A percentile compares a stretch with the other conserved stretches of the same genome.
Conservation (phyloP, 2,113 vertebrate species). For the Erythrocercus mccallii region DNA sequence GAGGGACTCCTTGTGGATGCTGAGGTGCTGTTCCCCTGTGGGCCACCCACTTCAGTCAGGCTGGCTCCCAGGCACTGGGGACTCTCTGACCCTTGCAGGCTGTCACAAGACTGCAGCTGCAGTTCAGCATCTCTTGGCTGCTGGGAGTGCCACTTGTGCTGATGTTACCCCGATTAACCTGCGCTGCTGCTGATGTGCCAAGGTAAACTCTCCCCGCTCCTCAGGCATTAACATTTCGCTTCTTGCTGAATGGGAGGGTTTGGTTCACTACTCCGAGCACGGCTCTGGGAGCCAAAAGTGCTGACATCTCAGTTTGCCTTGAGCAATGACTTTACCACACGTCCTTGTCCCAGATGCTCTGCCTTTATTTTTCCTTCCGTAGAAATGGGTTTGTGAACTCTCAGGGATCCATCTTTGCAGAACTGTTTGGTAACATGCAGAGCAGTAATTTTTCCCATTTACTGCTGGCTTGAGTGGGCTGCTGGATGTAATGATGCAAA, state of each 20-base stretch:
- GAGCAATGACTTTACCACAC: background rate
- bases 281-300: conserved; percentile 1
- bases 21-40: background rate
- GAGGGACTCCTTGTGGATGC: background rate
- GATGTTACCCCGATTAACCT: background rate
- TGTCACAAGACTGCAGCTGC: background rate
- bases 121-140: background rate
- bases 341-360: conserved; percentile 23
- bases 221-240: background rate
- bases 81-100: background rate
- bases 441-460: background rate
- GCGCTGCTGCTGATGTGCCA: background rate
- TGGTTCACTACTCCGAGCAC: conserved; percentile 1
- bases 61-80: background rate
- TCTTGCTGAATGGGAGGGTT: conserved; percentile 9
- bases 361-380: background rate
- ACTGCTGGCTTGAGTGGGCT: background rate
- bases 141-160: background rate
- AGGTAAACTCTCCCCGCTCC: background rate
- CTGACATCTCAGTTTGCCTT: conserved; percentile 29
- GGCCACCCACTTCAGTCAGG: background rate
- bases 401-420: background rate
- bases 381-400: background rate
- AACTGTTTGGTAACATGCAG: background rate
- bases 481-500: background rate